Evolutionary conservation across 2,797 vertebrate genomes (phyloP), one percentile per base, ranked within the genome.

Genomic region (Muscicapa comitata): DNA sequence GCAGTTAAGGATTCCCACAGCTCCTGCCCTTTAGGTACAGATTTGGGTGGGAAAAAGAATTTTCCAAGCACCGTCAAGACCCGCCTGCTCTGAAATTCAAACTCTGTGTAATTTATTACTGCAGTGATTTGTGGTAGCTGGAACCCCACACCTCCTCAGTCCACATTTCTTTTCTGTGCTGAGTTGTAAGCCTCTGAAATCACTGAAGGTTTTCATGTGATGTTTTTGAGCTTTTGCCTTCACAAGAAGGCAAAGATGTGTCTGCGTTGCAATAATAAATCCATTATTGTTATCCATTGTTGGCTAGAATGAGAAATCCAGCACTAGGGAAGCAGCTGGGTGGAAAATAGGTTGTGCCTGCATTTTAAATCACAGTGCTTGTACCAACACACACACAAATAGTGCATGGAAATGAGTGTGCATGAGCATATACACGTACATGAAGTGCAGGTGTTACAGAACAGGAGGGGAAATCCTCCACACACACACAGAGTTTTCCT

Each of bases 361-460:
- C 15, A 42, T 88, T 94, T 83, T 61, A 77, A 77, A 74, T 70
- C 50, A 16, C 38, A 26, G 13, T 15, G 16, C 55, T 35, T 62
- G 16, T 50, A 38, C 24, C 74, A 63, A 24, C 12, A 9, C 25
- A 51, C 4, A 3, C 13, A 40, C 21, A 20, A 13, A 5, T 2
- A 37, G 16, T 43, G 25, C 23, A 14, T 7, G 4, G 6, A 43
- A 43, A 72, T 17, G 17, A 9, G 29, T 5, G 1, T 19, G 11
- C 26, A 18, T 20, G 13, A 25, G n/a, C 23, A 23, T 17, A 24
- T 54, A 8, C 12, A 10, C 0, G 2, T 29, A 10, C 10, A 8
- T 47, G 3, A 4, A 73, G 19, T 61, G 62, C 33, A 63, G 61
- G 14, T 50, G 33, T 18, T 25, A 3, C 17, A 53, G 68, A 59